Evolutionary conservation across 2,888 invertebrate genomes (phyloP).

Genomic region (Synanthedon formicaeformis): DNA sequence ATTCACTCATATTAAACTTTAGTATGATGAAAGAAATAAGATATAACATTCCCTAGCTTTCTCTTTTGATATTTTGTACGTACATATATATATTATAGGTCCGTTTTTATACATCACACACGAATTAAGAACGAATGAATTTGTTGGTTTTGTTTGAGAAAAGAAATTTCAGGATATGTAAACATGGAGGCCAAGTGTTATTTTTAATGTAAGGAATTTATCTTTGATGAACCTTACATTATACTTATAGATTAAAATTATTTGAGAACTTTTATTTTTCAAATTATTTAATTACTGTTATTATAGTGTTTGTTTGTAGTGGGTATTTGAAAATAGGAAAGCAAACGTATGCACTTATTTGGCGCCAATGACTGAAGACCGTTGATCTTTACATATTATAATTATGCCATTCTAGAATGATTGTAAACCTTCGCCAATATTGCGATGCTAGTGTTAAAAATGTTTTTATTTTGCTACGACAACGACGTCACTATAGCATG

Average conservation of each 20-base stretch:
- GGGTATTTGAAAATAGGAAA: conserved; percentile 15
- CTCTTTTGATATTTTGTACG: conserved; percentile 34
- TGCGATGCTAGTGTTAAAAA: not conserved
- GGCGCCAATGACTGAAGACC: conserved; percentile 67
- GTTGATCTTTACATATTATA: conserved; percentile 28
- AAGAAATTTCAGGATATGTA: conserved; percentile 45
- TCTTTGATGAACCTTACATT: conserved; percentile 14
- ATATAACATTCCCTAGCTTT: conserved; percentile 45
- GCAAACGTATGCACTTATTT: conserved; percentile 69
- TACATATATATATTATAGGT: conserved; percentile 18
- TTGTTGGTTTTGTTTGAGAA: no score
- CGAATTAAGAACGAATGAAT: no score
- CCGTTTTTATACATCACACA: conserved; percentile 31
- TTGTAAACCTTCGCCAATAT: not conserved
- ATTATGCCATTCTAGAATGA: not conserved
- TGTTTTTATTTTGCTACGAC: not conserved
- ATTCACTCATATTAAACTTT: conserved; percentile 22
- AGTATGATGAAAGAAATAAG: conserved; percentile 36
- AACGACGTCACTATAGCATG: conserved; percentile 3
- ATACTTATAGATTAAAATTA: conserved; percentile 30
- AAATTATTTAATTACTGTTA: not conserved
- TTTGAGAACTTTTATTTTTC: not conserved
- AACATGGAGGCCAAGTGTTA: conserved; percentile 65
- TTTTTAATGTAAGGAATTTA: conserved; percentile 32
- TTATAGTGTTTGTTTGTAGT: not conserved